Conservation (phyloP, 2,888 invertebrate species). For the Hecatera dysodea region DNA sequence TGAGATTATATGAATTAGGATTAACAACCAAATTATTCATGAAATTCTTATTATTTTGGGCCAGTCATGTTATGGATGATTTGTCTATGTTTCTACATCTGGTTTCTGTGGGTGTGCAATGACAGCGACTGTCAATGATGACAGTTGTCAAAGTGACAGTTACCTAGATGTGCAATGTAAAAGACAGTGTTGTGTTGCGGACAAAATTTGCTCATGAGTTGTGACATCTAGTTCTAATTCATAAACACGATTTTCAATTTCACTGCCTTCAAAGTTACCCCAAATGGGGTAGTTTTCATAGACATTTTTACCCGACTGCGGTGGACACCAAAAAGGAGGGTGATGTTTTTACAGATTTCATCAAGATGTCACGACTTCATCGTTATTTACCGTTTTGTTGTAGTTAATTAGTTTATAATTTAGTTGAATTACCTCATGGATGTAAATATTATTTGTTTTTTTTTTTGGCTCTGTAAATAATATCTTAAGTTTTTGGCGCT, state of each 20-base stretch:
- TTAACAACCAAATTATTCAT: slow-evolving; percentile 57
- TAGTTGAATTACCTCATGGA: slow-evolving; percentile 72
- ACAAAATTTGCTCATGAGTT: slow-evolving; percentile 74
- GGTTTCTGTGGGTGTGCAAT: slow-evolving; percentile 65
- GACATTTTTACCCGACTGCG: not conserved
- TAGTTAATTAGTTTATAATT: slow-evolving; percentile 59
- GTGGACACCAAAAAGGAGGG: not conserved
- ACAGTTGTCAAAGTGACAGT: slow-evolving; percentile 69
- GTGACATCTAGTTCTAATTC: slow-evolving; percentile 57
- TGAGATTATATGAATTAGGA: slow-evolving; percentile 65
- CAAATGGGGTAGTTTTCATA: not conserved
- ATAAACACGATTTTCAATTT: not conserved
- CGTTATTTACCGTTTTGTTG: slow-evolving; percentile 49
- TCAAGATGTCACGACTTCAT: slow-evolving; percentile 26
- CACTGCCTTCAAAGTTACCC: not conserved
- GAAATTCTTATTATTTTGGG: slow-evolving; percentile 49
- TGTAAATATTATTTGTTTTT: slow-evolving; percentile 63
- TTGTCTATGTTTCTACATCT: slow-evolving; percentile 30
- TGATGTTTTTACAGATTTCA: not conserved
- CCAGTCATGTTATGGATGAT: slow-evolving; percentile 37
- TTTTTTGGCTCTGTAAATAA: slow-evolving; percentile 63
- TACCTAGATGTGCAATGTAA: slow-evolving; percentile 72
- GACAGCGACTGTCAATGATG: slow-evolving; percentile 60
- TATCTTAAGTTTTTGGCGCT: slow-evolving; percentile 49
- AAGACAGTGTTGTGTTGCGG: slow-evolving; percentile 68